These are phyloP conservation scores for Paramormyrops hopkinsi DNA, from an alignment of 2,797 vertebrate species.

Conservation along the genomic window DNA sequence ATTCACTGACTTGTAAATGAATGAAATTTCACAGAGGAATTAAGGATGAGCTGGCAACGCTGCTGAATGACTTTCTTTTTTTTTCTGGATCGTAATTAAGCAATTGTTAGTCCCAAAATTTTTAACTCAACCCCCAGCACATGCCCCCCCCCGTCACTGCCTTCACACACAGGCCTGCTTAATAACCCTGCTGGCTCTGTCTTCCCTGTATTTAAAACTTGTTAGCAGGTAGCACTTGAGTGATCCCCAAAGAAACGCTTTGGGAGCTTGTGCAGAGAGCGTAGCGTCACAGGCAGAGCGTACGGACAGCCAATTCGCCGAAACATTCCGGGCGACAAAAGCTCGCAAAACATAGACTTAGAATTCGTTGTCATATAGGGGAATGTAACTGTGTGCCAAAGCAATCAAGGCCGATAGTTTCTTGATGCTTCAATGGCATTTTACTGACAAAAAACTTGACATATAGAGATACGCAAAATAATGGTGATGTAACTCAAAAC, in stretches of 20 bases:
- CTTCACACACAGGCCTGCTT: background rate
- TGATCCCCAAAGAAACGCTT: background rate
- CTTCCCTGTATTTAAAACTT: background rate
- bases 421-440: background rate
- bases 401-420: background rate
- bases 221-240: background rate
- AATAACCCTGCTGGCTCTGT: background rate
- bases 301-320: background rate
- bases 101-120: constrained; percentile 34
- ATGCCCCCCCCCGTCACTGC: background rate
- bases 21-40: constrained; percentile 27
- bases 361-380: background rate
- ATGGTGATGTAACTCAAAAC: background rate
- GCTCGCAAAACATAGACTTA: background rate
- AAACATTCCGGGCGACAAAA: background rate
- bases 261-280: background rate
- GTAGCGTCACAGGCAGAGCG: background rate
- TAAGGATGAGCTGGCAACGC: constrained; percentile 29
- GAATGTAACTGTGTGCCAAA: background rate
- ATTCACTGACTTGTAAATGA: constrained; percentile 21
- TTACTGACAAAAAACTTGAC: background rate
- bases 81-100: constrained; percentile 37
- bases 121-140: constrained; percentile 41
- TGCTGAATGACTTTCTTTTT: constrained; percentile 16
- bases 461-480: background rate